Base-by-base conservation (phyloP, 2,797 vertebrate species). In the Acropternis orthonyx region DNA sequence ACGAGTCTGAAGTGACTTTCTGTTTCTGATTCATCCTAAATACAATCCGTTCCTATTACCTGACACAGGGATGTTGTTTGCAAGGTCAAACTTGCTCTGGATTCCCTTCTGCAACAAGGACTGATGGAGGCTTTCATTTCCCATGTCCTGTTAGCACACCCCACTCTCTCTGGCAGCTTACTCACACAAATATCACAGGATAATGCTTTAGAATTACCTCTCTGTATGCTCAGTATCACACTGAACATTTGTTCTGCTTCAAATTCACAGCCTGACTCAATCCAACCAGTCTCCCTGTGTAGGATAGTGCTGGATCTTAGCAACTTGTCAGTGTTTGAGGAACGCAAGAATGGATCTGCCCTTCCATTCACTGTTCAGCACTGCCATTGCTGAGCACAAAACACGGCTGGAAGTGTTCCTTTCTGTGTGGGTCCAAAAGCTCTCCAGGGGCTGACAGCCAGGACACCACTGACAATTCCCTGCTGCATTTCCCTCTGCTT, bases 71-170 rank as follows among this genome's bases (percentile, higher is more conserved):
- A 98, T 98, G 94, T 97, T 98, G 97, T 98, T 98, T 94, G 98
- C 97, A 7, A 98, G 66, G 0, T 98, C 98, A 52, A 97, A 97
- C n/a, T 98, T 98, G 97, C 98, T 98, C 97, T 98, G 97, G 8
- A 98, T 98, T 98, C 98, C 97, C 26, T 98, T 96, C 97, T 99
- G 98, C 3, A 97, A 98, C 92, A 99, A 97, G 93, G 98, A 98
- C 98, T 98, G 98, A 97, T 97, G 77, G 5, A 98, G 98, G 91
- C 98, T 98, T 61, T 98, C 97, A 28, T 98, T 98, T 97, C 98
- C 98, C 98, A 98, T 96, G 89, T 98, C 98, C 80, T 0, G 98
- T 98, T 88, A 98, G 98, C 98, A 98, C 98, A 96, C 98, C 51
- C 24, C 12, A 2, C 37, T 71, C 41, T 34, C 78, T 77, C 72